phyloP scores from a whole-genome alignment of 1,140 invertebrate species.

The Lanistes nyassanus region DNA sequence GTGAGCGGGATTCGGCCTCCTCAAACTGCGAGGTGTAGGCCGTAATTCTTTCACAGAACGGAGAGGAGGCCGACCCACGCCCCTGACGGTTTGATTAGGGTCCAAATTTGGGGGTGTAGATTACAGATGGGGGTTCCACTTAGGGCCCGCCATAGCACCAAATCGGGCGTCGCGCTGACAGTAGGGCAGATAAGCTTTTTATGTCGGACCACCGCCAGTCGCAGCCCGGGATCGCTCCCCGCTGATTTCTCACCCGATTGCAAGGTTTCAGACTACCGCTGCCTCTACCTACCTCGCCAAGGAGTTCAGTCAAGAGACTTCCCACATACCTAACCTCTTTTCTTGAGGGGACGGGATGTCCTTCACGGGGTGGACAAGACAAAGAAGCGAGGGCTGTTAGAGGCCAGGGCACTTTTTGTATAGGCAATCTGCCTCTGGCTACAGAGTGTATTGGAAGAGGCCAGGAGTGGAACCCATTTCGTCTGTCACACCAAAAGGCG shows the following conservation, averaged over 20 bases:
- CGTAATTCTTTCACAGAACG: neutral
- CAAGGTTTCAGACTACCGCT: too few relatives aligned
- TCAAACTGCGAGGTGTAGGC: neutral
- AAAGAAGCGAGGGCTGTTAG: neutral
- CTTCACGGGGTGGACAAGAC: neutral
- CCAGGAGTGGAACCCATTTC: too few relatives aligned
- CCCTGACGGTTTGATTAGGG: conserved; percentile 1
- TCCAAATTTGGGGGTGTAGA: conserved; percentile 20
- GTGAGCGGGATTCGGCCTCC: too few relatives aligned
- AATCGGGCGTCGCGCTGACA: conserved; percentile 19
- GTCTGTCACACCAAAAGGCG: too few relatives aligned
- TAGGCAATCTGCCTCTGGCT: too few relatives aligned
- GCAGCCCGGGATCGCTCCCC: neutral
- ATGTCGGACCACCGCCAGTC: conserved; percentile 21
- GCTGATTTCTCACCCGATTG: neutral
- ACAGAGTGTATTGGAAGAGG: too few relatives aligned
- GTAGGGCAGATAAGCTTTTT: conserved; percentile 21
- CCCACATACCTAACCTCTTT: too few relatives aligned
- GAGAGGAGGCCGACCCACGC: neutral
- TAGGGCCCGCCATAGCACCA: neutral
- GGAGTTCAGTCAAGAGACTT: too few relatives aligned
- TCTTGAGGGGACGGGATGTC: too few relatives aligned
- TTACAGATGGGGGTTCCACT: conserved; percentile 18
- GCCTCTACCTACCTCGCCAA: too few relatives aligned
- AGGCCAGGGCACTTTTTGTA: too few relatives aligned